Conservation (phyloP, 1,140 invertebrate species). For the Micrasema minimum region DNA sequence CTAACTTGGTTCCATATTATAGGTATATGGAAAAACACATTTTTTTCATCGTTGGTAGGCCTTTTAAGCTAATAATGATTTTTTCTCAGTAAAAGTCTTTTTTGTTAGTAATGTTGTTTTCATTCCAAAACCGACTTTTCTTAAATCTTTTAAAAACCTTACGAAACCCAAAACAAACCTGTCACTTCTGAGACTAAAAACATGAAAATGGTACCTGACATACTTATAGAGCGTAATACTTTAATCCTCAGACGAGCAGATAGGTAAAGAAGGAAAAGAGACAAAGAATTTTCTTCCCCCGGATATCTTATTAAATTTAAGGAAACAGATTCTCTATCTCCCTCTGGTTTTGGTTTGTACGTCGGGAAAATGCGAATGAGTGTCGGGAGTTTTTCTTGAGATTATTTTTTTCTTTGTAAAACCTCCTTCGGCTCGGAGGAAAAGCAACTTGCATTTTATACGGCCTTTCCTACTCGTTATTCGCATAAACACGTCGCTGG, state of each 20-base stretch:
- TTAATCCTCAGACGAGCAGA: slow-evolving; percentile 43
- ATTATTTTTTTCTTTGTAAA: slow-evolving; percentile 46
- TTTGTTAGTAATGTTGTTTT: too few relatives aligned
- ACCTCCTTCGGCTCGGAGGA: slow-evolving; percentile 13
- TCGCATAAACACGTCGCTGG: slow-evolving; percentile 41
- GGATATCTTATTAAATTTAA: slow-evolving; percentile 47
- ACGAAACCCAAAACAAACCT: slow-evolving; percentile 24
- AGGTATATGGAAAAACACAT: too few relatives aligned
- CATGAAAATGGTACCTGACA: slow-evolving; percentile 43
- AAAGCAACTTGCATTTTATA: slow-evolving; percentile 43
- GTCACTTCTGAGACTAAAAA: slow-evolving; percentile 35
- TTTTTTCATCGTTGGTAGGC: too few relatives aligned
- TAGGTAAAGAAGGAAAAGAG: slow-evolving; percentile 6
- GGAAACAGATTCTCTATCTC: slow-evolving; percentile 41
- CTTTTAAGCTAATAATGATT: too few relatives aligned
- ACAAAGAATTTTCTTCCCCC: slow-evolving; percentile 12
- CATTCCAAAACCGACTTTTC: too few relatives aligned
- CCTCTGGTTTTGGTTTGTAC: slow-evolving; percentile 23
- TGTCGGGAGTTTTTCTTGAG: slow-evolving; percentile 37
- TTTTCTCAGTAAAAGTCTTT: too few relatives aligned
- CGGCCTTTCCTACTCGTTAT: slow-evolving; percentile 37
- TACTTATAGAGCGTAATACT: slow-evolving; percentile 40
- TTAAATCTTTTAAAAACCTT: too few relatives aligned
- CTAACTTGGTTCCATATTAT: too few relatives aligned
- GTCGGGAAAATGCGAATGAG: slow-evolving; percentile 48